A percentile compares a stretch with the other conserved stretches of the same genome.
Conservation (phyloP, 2,888 invertebrate genomes). For the Ophioninae sp. region DNA sequence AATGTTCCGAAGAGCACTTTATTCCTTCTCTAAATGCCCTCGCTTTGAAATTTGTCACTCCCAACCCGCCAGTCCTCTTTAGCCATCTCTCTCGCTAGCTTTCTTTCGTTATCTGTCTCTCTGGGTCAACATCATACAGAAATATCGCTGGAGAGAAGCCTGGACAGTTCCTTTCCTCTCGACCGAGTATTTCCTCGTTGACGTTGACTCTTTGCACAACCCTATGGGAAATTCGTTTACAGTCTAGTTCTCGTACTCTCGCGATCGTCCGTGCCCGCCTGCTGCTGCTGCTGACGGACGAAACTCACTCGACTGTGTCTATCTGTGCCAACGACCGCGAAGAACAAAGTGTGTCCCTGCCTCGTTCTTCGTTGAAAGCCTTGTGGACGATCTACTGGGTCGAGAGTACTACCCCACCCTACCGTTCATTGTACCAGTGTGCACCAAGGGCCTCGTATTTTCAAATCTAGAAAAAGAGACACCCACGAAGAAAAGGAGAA, state of each 20-base stretch:
- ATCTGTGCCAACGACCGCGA: constrained; percentile 55
- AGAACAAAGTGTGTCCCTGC: constrained; percentile 38
- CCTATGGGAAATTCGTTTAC: constrained; percentile 62
- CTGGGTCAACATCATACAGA: constrained; percentile 58
- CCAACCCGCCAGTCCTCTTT: neutral
- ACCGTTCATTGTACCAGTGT: constrained; percentile 46
- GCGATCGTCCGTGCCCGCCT: constrained; percentile 23
- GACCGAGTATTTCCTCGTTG: constrained; percentile 44
- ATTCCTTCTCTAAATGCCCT: constrained; percentile 43
- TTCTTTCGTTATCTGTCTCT: constrained; percentile 43
- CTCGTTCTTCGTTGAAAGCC: constrained; percentile 35
- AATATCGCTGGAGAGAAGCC: constrained; percentile 55
- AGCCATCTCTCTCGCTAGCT: constrained; percentile 7
- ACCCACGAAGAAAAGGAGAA: neutral
- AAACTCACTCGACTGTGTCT: constrained; percentile 26
- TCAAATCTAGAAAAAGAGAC: constrained; percentile 16
- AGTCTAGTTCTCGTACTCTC: constrained; percentile 52
- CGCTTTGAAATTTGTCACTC: constrained; percentile 41
- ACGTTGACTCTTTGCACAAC: constrained; percentile 51
- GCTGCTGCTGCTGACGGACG: constrained; percentile 29
- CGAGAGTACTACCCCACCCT: constrained; percentile 62
- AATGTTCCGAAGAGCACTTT: constrained; percentile 49
- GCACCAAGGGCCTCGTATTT: constrained; percentile 48
- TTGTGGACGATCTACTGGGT: constrained; percentile 67
- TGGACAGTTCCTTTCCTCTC: constrained; percentile 29